Base-by-base conservation (phyloP, 1,140 invertebrate genomes). In the Pectinophora gossypiella region DNA sequence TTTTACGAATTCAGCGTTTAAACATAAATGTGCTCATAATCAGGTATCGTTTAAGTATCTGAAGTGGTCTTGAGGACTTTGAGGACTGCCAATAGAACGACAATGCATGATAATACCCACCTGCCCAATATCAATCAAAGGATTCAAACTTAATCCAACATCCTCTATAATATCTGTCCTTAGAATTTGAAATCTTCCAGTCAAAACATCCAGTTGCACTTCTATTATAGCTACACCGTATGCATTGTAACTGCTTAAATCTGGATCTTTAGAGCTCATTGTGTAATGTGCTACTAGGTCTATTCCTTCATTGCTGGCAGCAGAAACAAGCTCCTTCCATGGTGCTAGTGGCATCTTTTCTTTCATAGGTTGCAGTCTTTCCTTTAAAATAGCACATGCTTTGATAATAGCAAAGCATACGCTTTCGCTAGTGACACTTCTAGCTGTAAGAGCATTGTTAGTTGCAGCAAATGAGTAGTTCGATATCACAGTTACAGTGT, bases 61-160 rank as follows among this genome's bases (percentile, higher is more conserved):
- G n/a, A n/a, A n/a, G n/a, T n/a, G n/a, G n/a, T n/a, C n/a, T n/a
- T n/a, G n/a, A n/a, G n/a, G n/a, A n/a, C n/a, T n/a, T n/a, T n/a
- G n/a, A n/a, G n/a, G n/a, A n/a, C n/a, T n/a, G n/a, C n/a, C n/a
- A n/a, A n/a, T n/a, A n/a, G n/a, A n/a, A n/a, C 95, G 95, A 68
- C 94, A 96, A 80, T 96, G 94, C 1, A 94, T 93, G 2, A 92
- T 94, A 76, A 94, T 22, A 53, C 64, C 61, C 54, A 91, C 77
- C 83, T 98, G 96, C 20, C 96, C 96, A 43, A 97, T 83, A 76
- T 97, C 96, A 23, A 96, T 88, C 56, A 90, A 74, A 0, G 94
- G 95, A 81, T 90, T 95, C 27, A 95, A 67, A 82, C 93, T 94
- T 53, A 90, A 86, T 7, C 94, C 94, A 12, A 89, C 89, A 72